phyloP scores from a whole-genome alignment of 2,113 vertebrate species.

The Pluvianellus socialis region DNA sequence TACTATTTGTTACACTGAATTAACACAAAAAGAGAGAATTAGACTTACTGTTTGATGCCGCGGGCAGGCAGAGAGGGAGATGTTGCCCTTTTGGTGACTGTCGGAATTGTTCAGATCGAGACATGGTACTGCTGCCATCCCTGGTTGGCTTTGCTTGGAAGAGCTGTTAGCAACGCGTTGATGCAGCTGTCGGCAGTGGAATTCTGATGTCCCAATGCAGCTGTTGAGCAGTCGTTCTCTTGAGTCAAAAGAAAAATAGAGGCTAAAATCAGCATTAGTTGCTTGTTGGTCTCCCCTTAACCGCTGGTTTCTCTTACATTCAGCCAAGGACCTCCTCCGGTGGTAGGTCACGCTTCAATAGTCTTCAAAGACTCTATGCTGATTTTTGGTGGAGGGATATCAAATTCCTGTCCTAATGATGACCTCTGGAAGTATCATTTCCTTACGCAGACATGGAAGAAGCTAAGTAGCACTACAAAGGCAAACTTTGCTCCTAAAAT shows the following conservation, averaged over 20 bases:
- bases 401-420: constrained; percentile 49
- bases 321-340: constrained; percentile 83
- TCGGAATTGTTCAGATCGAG: not conserved
- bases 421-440: constrained; percentile 83
- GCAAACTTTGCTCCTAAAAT: constrained; percentile 69
- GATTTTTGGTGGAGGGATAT: constrained; percentile 83
- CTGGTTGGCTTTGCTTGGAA: not conserved
- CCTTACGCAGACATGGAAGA: constrained; percentile 76
- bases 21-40: not conserved
- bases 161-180: not conserved
- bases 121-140: not conserved
- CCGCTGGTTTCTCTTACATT: not conserved
- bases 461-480: constrained; percentile 52
- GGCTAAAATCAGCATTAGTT: not conserved
- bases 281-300: not conserved
- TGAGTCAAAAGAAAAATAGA: not conserved
- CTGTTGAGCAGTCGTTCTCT: not conserved
- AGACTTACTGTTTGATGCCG: not conserved
- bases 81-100: not conserved
- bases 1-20: not conserved
- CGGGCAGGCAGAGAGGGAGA: accelerated
- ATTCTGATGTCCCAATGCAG: not conserved
- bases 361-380: constrained; percentile 82
- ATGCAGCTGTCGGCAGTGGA: not conserved
- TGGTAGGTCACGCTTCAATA: constrained; percentile 81